Base-by-base conservation (phyloP, 2,888 invertebrate species). In the Artemia sp. region DNA sequence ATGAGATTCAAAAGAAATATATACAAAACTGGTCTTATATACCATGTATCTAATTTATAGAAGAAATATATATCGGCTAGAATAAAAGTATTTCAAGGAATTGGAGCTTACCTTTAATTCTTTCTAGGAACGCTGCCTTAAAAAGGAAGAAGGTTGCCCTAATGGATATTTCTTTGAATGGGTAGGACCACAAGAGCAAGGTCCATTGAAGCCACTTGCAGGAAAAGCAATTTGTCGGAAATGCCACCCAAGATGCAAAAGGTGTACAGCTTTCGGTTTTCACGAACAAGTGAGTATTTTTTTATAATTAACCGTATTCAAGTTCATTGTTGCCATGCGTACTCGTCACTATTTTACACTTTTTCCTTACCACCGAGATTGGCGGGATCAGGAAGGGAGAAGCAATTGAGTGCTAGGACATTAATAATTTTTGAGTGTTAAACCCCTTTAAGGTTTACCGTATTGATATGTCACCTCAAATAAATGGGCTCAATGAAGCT, bases 201-300 rank as follows among this genome's bases (percentile, higher is more conserved):
- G 86, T 1, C 79, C 82, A 0, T 80, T 92, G 11, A 88, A 87
- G 75, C 84, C 87, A 0, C 78, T 92, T 9, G 88, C 88, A 51
- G 91, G 90, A 51, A 91, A 90, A 79, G 86, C 87, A 2, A 86
- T 93, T 52, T 96, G 96, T 76, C 83, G 90, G 72, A 89, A 87
- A 77, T 96, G 96, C 77, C 92, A 96, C 80, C 86, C 89, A 0
- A 81, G 90, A 64, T 96, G 96, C 77, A 86, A 87, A 73, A 86
- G 87, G 73, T 96, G 96, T 78, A 87, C 87, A 9, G 90, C 89
- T 3, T 92, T 88, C 76, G 93, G 94, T 50, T 89, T 90, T 74
- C 90, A 92, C 75, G 85, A 86, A 74, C 85, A 85, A 76, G 76
- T 76, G 72, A 72, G 67, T 50, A 51, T 10, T 6, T 38, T 38